phyloP scores from a whole-genome alignment of 2,888 invertebrate genomes.

The Megaustenia siamemsis region DNA sequence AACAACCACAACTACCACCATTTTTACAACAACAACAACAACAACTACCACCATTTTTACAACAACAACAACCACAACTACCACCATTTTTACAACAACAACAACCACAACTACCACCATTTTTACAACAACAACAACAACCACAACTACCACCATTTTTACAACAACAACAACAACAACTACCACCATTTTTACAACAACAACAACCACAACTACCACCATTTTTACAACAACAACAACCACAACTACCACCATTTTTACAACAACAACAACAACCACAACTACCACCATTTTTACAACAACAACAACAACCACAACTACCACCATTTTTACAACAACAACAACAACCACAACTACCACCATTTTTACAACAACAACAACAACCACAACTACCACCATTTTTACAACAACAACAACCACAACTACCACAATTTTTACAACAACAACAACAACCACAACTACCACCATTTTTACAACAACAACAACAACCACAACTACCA shows the following conservation, averaged over 20 bases:
- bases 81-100: background rate
- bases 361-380: background rate
- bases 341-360: background rate
- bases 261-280: no score
- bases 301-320: no score
- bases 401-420: background rate
- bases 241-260: no score
- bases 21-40: background rate
- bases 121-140: background rate
- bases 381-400: no score
- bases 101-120: background rate
- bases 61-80: background rate
- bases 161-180: background rate
- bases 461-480: background rate
- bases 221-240: no score
- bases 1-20: background rate
- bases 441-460: background rate
- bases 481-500: background rate
- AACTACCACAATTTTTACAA: background rate
- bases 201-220: no score
- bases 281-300: no score
- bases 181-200: no score
- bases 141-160: no score
- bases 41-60: no score
- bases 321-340: no score